Evolutionary conservation across 2,797 vertebrate species (phyloP).

Genomic region (Diceros bicornis): DNA sequence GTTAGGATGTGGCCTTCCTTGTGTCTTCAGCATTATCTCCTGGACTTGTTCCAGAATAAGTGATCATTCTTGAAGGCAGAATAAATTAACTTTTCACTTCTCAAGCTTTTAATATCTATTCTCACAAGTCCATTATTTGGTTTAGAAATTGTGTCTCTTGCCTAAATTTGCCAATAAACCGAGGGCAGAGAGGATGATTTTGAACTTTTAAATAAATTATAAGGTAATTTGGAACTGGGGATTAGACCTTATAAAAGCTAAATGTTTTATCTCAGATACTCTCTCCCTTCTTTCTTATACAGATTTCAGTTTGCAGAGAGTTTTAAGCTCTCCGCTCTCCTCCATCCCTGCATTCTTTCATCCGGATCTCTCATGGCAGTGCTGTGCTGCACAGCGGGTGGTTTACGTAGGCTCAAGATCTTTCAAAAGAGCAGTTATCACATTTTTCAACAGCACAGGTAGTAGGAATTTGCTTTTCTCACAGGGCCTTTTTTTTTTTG

Average conservation of each 20-base stretch:
- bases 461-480: conserved; percentile 63
- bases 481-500: not conserved
- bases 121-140: not conserved
- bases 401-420: conserved; percentile 20
- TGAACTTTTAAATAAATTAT: conserved; percentile 32
- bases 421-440: conserved; percentile 75
- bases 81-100: not conserved
- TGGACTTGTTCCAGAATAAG: not conserved
- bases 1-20: rapidly evolving
- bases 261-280: not conserved
- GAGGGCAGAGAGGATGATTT: not conserved
- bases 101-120: conserved; percentile 1
- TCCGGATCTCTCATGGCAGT: not conserved
- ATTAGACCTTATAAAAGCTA: not conserved
- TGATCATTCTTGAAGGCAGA: not conserved
- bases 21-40: not conserved
- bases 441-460: conserved; percentile 62
- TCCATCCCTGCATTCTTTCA: not conserved
- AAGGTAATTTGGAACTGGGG: conserved; percentile 9
- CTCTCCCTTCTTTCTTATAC: not conserved
- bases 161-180: not conserved
- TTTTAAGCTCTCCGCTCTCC: not conserved
- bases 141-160: not conserved
- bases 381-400: not conserved
- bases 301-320: not conserved